These are phyloP conservation scores for Pomatostomus ruficeps DNA, from an alignment of 2,113 vertebrate species.

Conservation along the genomic window DNA sequence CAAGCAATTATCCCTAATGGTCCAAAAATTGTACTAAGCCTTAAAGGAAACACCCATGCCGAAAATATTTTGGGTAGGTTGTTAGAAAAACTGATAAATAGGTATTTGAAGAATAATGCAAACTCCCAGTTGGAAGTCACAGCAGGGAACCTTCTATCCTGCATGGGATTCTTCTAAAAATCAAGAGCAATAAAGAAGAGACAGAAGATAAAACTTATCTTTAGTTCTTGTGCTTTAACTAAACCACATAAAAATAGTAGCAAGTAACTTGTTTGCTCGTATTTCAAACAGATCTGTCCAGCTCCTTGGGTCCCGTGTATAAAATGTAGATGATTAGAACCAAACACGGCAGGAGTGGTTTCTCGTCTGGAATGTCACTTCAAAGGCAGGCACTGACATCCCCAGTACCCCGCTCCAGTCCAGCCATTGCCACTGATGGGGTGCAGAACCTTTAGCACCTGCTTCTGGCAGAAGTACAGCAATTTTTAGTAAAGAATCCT, in stretches of 20 bases:
- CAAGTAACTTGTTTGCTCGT: neutral
- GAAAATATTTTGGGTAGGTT: neutral
- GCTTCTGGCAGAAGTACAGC: neutral
- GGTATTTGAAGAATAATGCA: neutral
- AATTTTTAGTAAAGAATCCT: neutral
- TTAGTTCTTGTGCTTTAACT: neutral
- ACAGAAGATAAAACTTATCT: neutral
- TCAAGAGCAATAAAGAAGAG: neutral
- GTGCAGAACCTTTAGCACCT: neutral
- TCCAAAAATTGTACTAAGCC: neutral
- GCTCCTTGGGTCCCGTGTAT: neutral
- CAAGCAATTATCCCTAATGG: neutral
- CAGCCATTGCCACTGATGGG: neutral
- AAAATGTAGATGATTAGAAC: neutral
- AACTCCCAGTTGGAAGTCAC: neutral
- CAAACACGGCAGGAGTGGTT: rapidly evolving
- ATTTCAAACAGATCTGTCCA: neutral
- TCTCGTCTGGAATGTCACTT: neutral
- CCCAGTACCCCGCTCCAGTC: neutral
- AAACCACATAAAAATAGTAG: neutral
- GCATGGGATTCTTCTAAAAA: neutral
- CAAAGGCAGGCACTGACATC: neutral
- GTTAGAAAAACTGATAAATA: neutral
- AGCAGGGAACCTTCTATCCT: neutral
- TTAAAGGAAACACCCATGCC: neutral